Percentiles rank a stretch among this genome's conserved stretches.
phyloP scores from a whole-genome alignment of 2,888 invertebrate species.

The Chesias legatella region DNA sequence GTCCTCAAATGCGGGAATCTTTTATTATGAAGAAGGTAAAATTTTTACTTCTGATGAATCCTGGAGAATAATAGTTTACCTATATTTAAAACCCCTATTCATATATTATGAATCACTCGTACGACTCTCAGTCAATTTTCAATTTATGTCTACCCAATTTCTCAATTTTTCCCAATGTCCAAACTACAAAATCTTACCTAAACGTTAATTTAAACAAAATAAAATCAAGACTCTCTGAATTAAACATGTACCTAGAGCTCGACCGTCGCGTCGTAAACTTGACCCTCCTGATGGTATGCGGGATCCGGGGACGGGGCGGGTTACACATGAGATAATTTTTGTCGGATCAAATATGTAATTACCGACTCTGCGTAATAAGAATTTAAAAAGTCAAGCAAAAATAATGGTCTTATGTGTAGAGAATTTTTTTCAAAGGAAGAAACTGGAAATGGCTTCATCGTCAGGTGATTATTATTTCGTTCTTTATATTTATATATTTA shows the following conservation, averaged over 20 bases:
- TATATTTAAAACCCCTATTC: slow-evolving; percentile 27
- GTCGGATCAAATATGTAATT: no score
- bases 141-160: slow-evolving; percentile 13
- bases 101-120: slow-evolving; percentile 25
- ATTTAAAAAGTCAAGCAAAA: no score
- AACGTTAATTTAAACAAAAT: slow-evolving; percentile 28
- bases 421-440: no score
- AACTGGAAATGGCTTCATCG: no score
- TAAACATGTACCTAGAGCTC: slow-evolving; percentile 22
- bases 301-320: no score
- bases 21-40: slow-evolving; percentile 21
- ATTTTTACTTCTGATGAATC: slow-evolving; percentile 21
- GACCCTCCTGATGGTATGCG: no score
- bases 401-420: no score
- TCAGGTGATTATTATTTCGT: no score
- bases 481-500: no score
- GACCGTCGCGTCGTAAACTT: no score
- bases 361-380: no score
- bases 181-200: slow-evolving; percentile 22
- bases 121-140: slow-evolving; percentile 21
- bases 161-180: slow-evolving; percentile 14
- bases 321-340: no score
- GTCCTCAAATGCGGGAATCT: slow-evolving; percentile 25
- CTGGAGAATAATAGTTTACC: slow-evolving; percentile 30
- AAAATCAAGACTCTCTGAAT: slow-evolving; percentile 21